These are phyloP conservation scores for Limnephilus marmoratus DNA, from an alignment of 2,888 invertebrate species.

Conservation along the genomic window DNA sequence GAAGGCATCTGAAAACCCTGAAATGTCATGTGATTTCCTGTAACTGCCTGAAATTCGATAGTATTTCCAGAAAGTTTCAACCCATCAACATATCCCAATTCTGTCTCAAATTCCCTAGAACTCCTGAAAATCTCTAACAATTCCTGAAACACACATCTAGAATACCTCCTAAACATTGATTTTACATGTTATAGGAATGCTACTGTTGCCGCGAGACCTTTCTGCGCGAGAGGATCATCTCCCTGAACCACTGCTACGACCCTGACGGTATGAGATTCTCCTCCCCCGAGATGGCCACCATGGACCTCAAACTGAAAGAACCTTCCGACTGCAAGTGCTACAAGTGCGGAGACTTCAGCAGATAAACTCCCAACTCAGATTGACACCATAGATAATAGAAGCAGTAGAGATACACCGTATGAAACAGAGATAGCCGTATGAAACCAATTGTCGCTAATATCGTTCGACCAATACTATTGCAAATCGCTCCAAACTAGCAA, in stretches of 20 bases:
- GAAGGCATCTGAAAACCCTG: too few relatives aligned
- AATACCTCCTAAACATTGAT: background rate
- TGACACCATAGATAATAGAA: background rate
- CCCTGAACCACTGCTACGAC: constrained; percentile 91
- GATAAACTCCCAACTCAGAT: constrained; percentile 73
- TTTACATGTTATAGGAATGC: constrained; percentile 85
- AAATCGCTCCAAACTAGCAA: too few relatives aligned
- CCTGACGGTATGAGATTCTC: constrained; percentile 89
- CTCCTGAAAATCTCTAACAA: too few relatives aligned
- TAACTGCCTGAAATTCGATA: too few relatives aligned
- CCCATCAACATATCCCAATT: too few relatives aligned
- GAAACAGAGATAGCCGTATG: too few relatives aligned
- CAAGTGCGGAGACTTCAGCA: constrained; percentile 91
- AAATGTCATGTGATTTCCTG: too few relatives aligned
- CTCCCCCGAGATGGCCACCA: constrained; percentile 82
- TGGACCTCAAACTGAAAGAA: constrained; percentile 91
- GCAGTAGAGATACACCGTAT: too few relatives aligned
- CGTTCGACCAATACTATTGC: background rate
- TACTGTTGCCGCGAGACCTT: constrained; percentile 94
- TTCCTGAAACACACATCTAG: too few relatives aligned
- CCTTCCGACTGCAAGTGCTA: constrained; percentile 94
- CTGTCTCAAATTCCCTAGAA: too few relatives aligned
- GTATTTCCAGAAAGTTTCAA: too few relatives aligned
- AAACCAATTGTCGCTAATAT: too few relatives aligned
- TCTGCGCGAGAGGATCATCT: constrained; percentile 87